Conservation (phyloP, 2,888 invertebrate species). For the Patella ulyssiponensis region DNA sequence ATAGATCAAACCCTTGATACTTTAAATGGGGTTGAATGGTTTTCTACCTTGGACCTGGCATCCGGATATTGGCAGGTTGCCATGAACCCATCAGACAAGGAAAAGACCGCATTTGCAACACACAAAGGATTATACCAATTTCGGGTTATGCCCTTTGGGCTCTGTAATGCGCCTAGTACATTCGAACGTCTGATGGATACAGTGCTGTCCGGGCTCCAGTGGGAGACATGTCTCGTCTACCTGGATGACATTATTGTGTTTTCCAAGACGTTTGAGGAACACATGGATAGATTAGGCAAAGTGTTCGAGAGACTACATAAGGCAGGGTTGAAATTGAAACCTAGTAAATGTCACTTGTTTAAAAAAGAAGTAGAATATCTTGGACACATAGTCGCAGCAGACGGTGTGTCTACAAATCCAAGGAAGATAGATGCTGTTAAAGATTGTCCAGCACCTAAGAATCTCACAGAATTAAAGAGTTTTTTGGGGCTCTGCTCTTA, state of each 20-base stretch:
- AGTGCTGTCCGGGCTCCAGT: constrained; percentile 34
- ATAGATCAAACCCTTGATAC: background rate
- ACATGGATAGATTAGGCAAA: constrained; percentile 22
- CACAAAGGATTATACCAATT: background rate
- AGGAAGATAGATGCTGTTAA: constrained; percentile 17
- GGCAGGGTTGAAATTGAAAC: constrained; percentile 45
- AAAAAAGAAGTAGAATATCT: constrained; percentile 23
- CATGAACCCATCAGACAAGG: background rate
- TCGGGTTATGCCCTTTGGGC: background rate
- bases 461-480: constrained; percentile 16
- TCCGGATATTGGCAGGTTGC: background rate
- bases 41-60: background rate
- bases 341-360: constrained; percentile 43
- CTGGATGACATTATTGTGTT: constrained; percentile 46
- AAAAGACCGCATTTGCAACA: background rate
- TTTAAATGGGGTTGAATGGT: constrained; percentile 1
- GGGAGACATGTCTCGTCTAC: constrained; percentile 37
- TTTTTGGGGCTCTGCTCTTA: constrained; percentile 13
- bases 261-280: constrained; percentile 30
- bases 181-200: background rate
- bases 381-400: constrained; percentile 24
- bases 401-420: constrained; percentile 28
- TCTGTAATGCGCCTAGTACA: background rate
- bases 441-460: background rate
- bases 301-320: constrained; percentile 20